Evolutionary conservation across 1,140 invertebrate species (phyloP).

Genomic region (Pogonomyrmex barbatus): DNA sequence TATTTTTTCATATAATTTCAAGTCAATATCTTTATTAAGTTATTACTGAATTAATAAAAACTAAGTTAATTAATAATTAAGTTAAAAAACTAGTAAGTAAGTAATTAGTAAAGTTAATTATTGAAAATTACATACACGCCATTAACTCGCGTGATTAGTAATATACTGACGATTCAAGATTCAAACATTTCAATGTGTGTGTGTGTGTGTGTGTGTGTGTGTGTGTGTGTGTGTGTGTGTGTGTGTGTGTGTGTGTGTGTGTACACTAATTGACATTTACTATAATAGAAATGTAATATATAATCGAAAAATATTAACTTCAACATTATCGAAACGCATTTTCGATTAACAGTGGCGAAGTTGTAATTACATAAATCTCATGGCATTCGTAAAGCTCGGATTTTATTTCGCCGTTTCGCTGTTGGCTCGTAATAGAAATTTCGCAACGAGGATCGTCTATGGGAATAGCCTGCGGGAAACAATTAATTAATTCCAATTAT

Average conservation of each 20-base stretch:
- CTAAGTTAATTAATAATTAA: neutral
- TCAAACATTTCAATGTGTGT: neutral
- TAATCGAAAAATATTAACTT: slow-evolving; percentile 35
- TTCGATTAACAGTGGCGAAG: slow-evolving; percentile 22
- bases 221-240: too few species aligned
- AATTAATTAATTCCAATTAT: slow-evolving; percentile 59
- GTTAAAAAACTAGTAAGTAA: neutral
- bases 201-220: too few species aligned
- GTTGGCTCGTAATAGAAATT: slow-evolving; percentile 20
- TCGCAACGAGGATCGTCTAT: slow-evolving; percentile 32
- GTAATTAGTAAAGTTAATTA: too few species aligned
- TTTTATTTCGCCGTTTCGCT: slow-evolving; percentile 41
- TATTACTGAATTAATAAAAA: neutral
- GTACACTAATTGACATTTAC: slow-evolving; percentile 1
- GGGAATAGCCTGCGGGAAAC: slow-evolving; percentile 19
- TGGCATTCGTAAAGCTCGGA: neutral
- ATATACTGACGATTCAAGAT: neutral
- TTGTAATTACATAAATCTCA: slow-evolving; percentile 46
- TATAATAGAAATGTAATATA: slow-evolving; percentile 14
- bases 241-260: neutral
- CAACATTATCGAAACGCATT: neutral
- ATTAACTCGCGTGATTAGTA: slow-evolving; percentile 1
- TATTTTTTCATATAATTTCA: neutral
- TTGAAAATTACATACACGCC: neutral
- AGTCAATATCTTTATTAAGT: neutral